Evolutionary conservation across 2,113 vertebrate genomes (phyloP), one percentile per base, ranked within the genome.

Genomic region (Cacatua alba): DNA sequence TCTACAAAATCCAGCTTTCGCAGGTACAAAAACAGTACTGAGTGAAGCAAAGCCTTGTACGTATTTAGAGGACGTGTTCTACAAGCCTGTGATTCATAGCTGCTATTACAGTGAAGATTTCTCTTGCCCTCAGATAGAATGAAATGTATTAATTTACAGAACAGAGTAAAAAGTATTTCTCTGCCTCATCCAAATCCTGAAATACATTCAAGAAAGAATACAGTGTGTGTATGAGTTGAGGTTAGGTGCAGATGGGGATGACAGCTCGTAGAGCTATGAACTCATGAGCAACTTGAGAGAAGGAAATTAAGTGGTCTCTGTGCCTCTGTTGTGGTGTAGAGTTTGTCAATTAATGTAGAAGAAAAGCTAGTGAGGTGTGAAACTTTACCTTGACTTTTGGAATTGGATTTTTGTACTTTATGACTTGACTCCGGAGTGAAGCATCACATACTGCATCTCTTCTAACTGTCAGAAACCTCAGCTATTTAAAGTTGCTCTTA

Each of bases 371-470:
- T 10, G 35, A 55, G 49, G 16, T 10, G 13, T 12, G 48, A 28
- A 49, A 11, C 24, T 65, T 85, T 41, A 25, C 28, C 9, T n/a
- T 41, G 53, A 35, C 3, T 44, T 88, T 41, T 65, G 53, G 12
- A 31, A 5, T 25, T 41, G 10, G 20, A 6, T 60, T 88, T 17
- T 1, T 17, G 9, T 76, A 3, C 41, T 24, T 3, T 6, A 3
- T 2, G 46, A 49, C 76, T 43, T 3, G 29, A 4, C 44, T 23
- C 2, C 0, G 37, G 46, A 19, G 9, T 5, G 1, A 17, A 83
- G 64, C 68, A 3, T 35, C 3, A 2, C 16, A 0, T 35, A 0
- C 9, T 5, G 26, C 5, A 0, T 31, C 13, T 25, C 2, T 23
- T 12, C 1, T 3, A 28, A 41, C 14, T 39, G 33, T 68, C 24